A percentile compares a stretch with the other conserved stretches of the same genome.
These are phyloP conservation scores for Glareola pratincola DNA, from an alignment of 2,113 vertebrate genomes.

Conservation along the genomic window DNA sequence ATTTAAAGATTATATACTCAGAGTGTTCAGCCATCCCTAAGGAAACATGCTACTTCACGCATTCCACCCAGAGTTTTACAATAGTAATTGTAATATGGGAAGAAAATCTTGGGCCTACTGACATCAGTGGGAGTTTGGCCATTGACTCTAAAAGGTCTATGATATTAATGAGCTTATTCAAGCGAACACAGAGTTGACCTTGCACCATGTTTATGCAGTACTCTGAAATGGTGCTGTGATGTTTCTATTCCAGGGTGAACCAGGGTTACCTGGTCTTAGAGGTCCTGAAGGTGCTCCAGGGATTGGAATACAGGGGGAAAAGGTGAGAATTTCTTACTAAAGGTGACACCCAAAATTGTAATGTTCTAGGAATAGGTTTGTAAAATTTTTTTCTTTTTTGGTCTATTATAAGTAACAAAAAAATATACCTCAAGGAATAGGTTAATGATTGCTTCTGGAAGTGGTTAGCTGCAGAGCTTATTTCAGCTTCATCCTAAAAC, in stretches of 20 bases:
- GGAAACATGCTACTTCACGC: neutral
- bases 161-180: neutral
- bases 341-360: neutral
- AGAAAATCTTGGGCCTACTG: neutral
- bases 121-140: neutral
- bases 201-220: neutral
- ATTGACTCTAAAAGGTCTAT: neutral
- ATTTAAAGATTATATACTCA: neutral
- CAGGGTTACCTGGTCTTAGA: slow-evolving; percentile 81
- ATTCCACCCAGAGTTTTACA: neutral
- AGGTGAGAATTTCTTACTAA: slow-evolving; percentile 70
- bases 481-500: neutral
- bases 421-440: neutral
- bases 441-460: neutral
- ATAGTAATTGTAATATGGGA: neutral
- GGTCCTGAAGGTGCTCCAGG: slow-evolving; percentile 83
- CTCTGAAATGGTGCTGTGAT: neutral
- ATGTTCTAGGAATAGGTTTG: neutral
- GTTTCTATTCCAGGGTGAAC: slow-evolving; percentile 77
- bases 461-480: neutral
- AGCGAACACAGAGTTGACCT: neutral
- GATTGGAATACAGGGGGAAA: slow-evolving; percentile 85
- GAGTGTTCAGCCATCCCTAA: neutral
- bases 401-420: neutral
- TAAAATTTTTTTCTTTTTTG: neutral